Evolutionary conservation across 2,797 vertebrate species (phyloP), one percentile per base, ranked within the genome.

Genomic region (Enteromius fasciolatus): DNA sequence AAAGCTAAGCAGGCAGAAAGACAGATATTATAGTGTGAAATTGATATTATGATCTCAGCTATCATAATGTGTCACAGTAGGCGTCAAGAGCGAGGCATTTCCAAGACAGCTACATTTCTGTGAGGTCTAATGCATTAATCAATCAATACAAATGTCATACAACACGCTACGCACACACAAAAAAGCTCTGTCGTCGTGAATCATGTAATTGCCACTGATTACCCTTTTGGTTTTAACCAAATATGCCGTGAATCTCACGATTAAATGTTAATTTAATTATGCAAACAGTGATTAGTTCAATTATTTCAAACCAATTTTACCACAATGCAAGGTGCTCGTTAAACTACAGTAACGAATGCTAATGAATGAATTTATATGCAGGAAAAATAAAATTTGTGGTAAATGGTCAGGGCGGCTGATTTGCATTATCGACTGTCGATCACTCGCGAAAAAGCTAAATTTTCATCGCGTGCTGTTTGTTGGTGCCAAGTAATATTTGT

Each of bases 381-480:
- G n/a, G 28, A 28, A 61, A 64, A 20, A 54, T 54, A 33, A 33
- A 18, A 50, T 9, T 1, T 2, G 10, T 3, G n/a, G 9, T 7
- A 63, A 84, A 82, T 69, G 33, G 59, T 82, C 69, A 70, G 52
- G 79, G 63, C 0, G 54, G 39, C 25, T 15, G 25, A 73, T 84
- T 86, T 79, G 69, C 57, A 81, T 78, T 73, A 67, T 69, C 86
- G 88, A 91, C 89, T 83, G 85, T 88, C 84, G 90, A 80, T 92
- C 82, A 90, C 87, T 88, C 64, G 0, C 5, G 1, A 63, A 57
- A 74, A 85, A 72, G 54, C 86, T 39, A 77, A 83, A 70, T 86
- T 90, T 89, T 88, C 85, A 87, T 90, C 86, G 88, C 86, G 86
- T 25, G 59, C 68, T 75, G 85, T 89, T 86, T 39, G 57, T 84